Percentiles rank a stretch among this genome's conserved stretches.
Conservation (phyloP, 2,888 invertebrate genomes). For the Torymus auratus region DNA sequence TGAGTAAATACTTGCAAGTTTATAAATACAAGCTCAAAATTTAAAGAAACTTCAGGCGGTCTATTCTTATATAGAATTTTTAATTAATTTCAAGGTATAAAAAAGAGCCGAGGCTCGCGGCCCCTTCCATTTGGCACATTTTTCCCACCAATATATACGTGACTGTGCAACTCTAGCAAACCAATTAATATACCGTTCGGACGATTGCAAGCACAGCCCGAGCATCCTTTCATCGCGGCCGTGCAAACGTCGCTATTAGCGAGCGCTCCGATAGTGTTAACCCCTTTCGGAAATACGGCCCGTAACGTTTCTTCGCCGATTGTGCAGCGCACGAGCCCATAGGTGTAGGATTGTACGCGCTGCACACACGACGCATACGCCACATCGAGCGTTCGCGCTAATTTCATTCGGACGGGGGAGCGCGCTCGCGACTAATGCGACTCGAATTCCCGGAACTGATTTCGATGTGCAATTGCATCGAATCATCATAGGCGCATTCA, state of each 20-base stretch:
- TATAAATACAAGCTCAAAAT: too few relatives aligned
- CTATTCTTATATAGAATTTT: too few relatives aligned
- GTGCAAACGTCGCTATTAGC: background rate
- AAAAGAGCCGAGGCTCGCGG: background rate
- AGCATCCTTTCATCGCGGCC: constrained; percentile 4
- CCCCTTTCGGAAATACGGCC: constrained; percentile 1
- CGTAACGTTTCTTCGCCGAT: background rate
- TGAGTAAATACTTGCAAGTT: too few relatives aligned
- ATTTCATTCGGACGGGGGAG: background rate
- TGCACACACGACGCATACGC: too few relatives aligned
- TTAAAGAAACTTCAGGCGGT: too few relatives aligned
- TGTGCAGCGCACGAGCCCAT: background rate
- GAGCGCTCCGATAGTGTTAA: background rate
- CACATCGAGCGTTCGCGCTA: background rate
- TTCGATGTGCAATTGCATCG: constrained; percentile 2
- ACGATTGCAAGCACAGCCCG: background rate
- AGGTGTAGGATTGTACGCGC: background rate
- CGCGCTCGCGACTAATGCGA: constrained; percentile 5
- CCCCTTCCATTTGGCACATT: background rate
- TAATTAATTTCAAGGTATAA: background rate
- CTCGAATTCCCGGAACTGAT: constrained; percentile 8
- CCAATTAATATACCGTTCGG: constrained; percentile 35
- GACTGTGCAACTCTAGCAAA: background rate
- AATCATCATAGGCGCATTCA: constrained; percentile 23
- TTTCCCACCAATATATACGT: too few relatives aligned